Evolutionary conservation across 2,888 invertebrate genomes (phyloP).

Genomic region (Pammene fasciana): DNA sequence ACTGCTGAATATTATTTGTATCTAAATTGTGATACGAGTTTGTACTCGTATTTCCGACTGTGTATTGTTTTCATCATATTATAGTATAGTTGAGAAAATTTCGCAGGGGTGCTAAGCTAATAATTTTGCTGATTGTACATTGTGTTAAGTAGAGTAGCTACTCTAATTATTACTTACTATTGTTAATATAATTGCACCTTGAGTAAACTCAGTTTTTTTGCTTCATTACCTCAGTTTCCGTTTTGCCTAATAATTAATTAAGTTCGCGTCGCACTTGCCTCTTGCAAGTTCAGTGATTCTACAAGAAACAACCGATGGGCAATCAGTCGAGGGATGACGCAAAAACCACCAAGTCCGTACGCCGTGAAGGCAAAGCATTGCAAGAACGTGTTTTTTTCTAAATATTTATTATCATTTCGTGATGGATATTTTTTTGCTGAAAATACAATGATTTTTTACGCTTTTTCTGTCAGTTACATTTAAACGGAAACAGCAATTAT

Average conservation of each 20-base stretch:
- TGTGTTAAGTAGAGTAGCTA: too few species aligned
- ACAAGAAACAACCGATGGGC: constrained; percentile 53
- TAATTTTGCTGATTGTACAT: too few species aligned
- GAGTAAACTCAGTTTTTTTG: constrained; percentile 24
- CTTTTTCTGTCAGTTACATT: constrained; percentile 24
- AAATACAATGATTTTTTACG: constrained; percentile 4
- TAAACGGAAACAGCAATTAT: constrained; percentile 20
- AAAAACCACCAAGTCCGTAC: constrained; percentile 43
- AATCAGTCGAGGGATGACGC: constrained; percentile 45
- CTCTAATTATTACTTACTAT: too few species aligned
- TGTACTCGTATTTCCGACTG: too few species aligned
- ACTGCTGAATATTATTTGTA: too few species aligned
- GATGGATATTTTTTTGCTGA: constrained; percentile 20
- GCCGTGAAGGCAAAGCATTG: constrained; percentile 51
- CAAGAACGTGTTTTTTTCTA: constrained; percentile 41
- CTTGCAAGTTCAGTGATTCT: constrained; percentile 35
- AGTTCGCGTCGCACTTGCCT: constrained; percentile 29
- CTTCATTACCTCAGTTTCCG: constrained; percentile 31
- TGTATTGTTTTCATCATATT: too few species aligned
- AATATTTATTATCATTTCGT: constrained; percentile 39
- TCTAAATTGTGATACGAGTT: too few species aligned
- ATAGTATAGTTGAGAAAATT: too few species aligned
- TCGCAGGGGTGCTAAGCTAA: too few species aligned
- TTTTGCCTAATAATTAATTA: constrained; percentile 38
- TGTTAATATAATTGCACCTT: constrained; percentile 13